Conservation (phyloP, 2,113 vertebrate species). For the Nyctereutes procyonoides region DNA sequence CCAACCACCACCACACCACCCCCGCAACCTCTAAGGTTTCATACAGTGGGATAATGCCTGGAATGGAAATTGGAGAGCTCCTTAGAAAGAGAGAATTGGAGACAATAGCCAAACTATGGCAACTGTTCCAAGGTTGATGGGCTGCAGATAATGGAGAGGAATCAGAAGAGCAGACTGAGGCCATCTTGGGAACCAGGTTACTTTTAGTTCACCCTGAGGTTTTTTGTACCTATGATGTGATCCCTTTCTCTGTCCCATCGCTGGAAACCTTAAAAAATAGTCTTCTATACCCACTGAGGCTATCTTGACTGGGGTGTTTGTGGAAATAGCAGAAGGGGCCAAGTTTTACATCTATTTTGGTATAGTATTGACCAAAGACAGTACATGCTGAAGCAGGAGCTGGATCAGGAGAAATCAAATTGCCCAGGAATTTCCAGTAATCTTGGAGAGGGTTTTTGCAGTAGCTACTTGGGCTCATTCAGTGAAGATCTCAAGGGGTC, state of each 20-base stretch:
- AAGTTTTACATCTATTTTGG: not conserved
- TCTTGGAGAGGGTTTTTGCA: constrained; percentile 28
- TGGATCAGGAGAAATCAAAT: not conserved
- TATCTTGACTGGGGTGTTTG: not conserved
- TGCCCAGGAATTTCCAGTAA: not conserved
- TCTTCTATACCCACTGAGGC: not conserved
- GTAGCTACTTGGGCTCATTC: not conserved
- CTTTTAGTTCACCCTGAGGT: constrained; percentile 25
- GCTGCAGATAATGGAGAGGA: not conserved
- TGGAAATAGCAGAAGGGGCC: not conserved
- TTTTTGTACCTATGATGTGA: constrained; percentile 21
- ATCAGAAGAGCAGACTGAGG: not conserved
- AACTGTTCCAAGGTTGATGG: not conserved
- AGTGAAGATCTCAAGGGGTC: not conserved
- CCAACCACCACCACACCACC: not conserved
- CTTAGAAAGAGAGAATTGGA: not conserved
- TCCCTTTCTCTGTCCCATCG: not conserved
- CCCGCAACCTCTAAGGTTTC: not conserved
- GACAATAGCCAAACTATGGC: not conserved
- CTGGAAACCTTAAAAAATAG: constrained; percentile 37
- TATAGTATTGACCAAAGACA: not conserved
- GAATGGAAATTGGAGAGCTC: not conserved
- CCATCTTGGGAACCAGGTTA: not conserved
- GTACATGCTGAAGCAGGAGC: not conserved
- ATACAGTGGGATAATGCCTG: not conserved